Evolutionary conservation across 2,113 vertebrate genomes (phyloP).

Genomic region (Toxotes jaculatrix): DNA sequence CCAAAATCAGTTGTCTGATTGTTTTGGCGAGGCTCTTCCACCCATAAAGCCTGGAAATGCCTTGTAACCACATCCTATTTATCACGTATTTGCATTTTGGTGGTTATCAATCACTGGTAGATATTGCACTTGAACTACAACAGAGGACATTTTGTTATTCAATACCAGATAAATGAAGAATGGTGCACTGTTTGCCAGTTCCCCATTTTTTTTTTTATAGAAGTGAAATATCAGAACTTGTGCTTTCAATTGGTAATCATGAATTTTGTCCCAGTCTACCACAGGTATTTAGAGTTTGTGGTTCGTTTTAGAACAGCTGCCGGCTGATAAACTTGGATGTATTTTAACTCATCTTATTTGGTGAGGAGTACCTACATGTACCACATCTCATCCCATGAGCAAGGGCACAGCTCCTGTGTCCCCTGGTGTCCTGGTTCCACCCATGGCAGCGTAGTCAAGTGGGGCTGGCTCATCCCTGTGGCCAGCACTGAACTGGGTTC

Average conservation of each 20-base stretch:
- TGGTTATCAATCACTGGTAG: neutral
- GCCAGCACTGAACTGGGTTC: conserved; percentile 46
- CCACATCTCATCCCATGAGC: neutral
- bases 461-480: conserved; percentile 67
- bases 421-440: conserved; percentile 51
- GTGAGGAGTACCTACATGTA: neutral
- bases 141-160: neutral
- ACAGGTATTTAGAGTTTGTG: neutral
- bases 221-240: neutral
- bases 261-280: too few species aligned
- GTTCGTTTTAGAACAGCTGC: neutral
- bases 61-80: neutral
- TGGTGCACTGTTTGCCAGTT: neutral
- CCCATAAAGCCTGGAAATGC: neutral
- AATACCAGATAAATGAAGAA: neutral
- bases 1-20: neutral
- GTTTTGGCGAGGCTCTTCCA: neutral
- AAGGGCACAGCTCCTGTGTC: conserved; percentile 12
- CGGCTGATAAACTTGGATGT: neutral
- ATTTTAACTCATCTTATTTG: neutral
- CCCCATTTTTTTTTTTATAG: neutral
- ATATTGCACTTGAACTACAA: neutral
- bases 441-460: conserved; percentile 17
- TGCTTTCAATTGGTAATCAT: neutral
- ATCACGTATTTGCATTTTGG: neutral